phyloP scores from a whole-genome alignment of 1,140 invertebrate species.

The Aphelenchoides fujianensis region DNA sequence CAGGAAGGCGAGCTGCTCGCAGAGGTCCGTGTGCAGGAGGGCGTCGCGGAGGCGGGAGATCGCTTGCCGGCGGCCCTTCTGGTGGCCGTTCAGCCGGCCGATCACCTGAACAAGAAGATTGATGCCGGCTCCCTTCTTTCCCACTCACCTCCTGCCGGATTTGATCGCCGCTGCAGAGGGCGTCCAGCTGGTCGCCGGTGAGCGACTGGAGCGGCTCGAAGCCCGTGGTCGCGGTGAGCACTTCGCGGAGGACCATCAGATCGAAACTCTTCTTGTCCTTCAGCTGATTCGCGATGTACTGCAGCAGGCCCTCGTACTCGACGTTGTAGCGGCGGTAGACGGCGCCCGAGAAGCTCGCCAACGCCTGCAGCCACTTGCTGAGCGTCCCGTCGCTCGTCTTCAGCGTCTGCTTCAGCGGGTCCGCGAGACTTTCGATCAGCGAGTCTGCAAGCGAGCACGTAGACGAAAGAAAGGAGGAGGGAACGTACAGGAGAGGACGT shows the following conservation, averaged over 20 bases:
- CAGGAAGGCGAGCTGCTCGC: slow-evolving; percentile 84
- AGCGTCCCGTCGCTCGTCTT: slow-evolving; percentile 90
- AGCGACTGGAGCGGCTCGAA: slow-evolving; percentile 87
- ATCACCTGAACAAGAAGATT: slow-evolving; percentile 6
- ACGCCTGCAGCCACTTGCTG: slow-evolving; percentile 86
- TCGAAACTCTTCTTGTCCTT: slow-evolving; percentile 79
- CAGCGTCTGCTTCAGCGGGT: slow-evolving; percentile 71
- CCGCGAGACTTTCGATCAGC: slow-evolving; percentile 82
- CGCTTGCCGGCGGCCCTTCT: slow-evolving; percentile 90
- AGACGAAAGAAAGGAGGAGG: background rate
- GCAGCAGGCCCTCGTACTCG: slow-evolving; percentile 86
- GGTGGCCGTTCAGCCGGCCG: background rate
- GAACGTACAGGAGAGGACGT: slow-evolving; percentile 79
- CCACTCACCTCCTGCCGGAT: slow-evolving; percentile 78
- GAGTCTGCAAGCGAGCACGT: slow-evolving; percentile 68
- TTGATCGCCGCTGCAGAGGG: slow-evolving; percentile 91
- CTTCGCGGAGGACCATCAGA: slow-evolving; percentile 88
- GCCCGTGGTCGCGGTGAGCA: slow-evolving; percentile 98
- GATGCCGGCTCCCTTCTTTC: background rate
- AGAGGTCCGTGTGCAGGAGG: slow-evolving; percentile 82
- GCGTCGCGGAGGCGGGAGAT: slow-evolving; percentile 92
- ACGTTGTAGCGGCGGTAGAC: slow-evolving; percentile 96
- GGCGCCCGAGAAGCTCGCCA: slow-evolving; percentile 87
- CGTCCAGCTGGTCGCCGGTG: slow-evolving; percentile 89
- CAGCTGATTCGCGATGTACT: slow-evolving; percentile 94